Evolutionary conservation across 1,140 invertebrate species (phyloP), one percentile per base, ranked within the genome.

Genomic region (Himalopsyche phryganea): DNA sequence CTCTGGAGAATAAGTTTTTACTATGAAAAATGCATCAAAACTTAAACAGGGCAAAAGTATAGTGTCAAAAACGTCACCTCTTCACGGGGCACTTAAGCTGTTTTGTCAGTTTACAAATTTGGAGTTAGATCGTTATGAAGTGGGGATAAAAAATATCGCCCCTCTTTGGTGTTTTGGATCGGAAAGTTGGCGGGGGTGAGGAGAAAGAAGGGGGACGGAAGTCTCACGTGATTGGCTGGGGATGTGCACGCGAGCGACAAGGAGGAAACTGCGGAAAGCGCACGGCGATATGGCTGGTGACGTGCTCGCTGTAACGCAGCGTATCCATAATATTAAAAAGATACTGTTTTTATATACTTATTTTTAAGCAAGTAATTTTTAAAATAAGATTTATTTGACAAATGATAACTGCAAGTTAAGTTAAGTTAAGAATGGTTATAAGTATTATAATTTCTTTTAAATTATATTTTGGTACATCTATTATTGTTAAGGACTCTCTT

Each of bases 261-360:
- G 56, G 48, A 55, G 61, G 61, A 63, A 59, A 63, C 54, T 58
- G 60, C 60, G 60, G 61, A 48, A 56, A 63, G 54, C 54, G 55
- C 42, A 51, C 54, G 51, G 54, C 50, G 57, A 51, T 44, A 63
- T 55, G 48, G 50, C 47, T 35, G 46, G 19, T 38, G 50, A 36
- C 15, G 6, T 17, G 23, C 45, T 53, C 53, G 59, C 40, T 19
- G 33, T 14, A 15, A 33, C 44, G 20, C 38, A 23, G 14, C 5
- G 9, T 46, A 23, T 9, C 7, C n/a, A n/a, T n/a, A n/a, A n/a
- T n/a, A n/a, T n/a, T n/a, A n/a, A n/a, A n/a, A n/a, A n/a, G n/a
- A n/a, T n/a, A n/a, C n/a, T n/a, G n/a, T n/a, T n/a, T n/a, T n/a
- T n/a, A n/a, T n/a, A n/a, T n/a, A n/a, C n/a, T n/a, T n/a, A n/a